A percentile compares a stretch with the other conserved stretches of the same genome.
Conservation (phyloP, 2,888 invertebrate genomes). For the Cyaniris semiargus region DNA sequence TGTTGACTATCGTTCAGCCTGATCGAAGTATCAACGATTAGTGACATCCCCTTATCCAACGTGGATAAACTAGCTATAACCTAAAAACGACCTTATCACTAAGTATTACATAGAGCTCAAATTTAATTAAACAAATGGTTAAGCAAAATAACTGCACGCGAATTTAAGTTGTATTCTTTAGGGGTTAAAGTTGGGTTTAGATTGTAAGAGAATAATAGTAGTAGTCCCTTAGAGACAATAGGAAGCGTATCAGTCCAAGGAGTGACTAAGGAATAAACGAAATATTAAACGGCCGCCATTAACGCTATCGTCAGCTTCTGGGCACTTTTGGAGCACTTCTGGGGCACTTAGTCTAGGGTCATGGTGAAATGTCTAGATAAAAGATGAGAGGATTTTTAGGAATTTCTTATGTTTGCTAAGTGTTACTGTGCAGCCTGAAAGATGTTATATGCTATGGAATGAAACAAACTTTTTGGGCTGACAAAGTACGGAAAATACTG, state of each 20-base stretch:
- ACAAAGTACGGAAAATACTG: no score
- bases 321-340: not conserved
- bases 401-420: not conserved
- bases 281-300: conserved; percentile 62
- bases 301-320: conserved; percentile 36
- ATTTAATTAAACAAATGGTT: not conserved
- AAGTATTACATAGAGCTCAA: not conserved
- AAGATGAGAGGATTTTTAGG: not conserved
- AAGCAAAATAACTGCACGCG: not conserved
- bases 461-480: no score
- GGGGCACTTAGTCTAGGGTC: not conserved
- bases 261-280: conserved; percentile 72
- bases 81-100: not conserved
- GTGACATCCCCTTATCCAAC: not conserved
- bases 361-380: not conserved
- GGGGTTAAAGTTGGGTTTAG: not conserved
- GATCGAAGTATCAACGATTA: conserved; percentile 15
- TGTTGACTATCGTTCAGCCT: not conserved
- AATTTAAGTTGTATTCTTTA: not conserved
- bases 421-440: not conserved
- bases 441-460: not conserved
- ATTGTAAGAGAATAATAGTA: not conserved
- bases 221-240: conserved; percentile 69
- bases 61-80: not conserved
- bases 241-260: conserved; percentile 71